Conservation (phyloP, 2,888 invertebrate species). For the Pogonocherus hispidulus region DNA sequence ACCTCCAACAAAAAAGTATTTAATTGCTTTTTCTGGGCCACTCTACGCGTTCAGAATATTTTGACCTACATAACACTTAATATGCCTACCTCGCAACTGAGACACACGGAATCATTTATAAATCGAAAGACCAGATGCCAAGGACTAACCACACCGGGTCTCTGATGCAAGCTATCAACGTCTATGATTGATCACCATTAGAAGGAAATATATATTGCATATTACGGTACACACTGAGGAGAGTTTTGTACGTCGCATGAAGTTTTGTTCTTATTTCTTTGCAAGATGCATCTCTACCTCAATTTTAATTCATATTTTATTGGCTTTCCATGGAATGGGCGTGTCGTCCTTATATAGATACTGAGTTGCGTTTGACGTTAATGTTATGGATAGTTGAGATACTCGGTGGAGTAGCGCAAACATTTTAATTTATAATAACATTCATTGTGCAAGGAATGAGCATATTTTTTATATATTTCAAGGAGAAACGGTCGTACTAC, state of each 20-base stretch:
- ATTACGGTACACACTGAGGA: background rate
- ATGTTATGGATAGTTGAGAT: background rate
- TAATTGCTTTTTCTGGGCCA: background rate
- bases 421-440: no score
- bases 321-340: no score
- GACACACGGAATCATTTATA: slow-evolving; percentile 6
- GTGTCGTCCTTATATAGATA: background rate
- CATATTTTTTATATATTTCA: no score
- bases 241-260: background rate
- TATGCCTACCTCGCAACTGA: background rate
- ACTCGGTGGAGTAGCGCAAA: background rate
- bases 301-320: background rate
- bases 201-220: slow-evolving; percentile 3
- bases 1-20: no score
- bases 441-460: no score
- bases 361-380: background rate
- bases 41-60: background rate
- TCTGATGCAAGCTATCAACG: background rate
- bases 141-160: background rate
- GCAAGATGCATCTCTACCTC: background rate
- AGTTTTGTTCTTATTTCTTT: slow-evolving; percentile 6
- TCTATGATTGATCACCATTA: slow-evolving; percentile 6
- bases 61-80: background rate
- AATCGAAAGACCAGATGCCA: background rate
- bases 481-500: no score